Base-by-base conservation (phyloP, 37 sponge, comb jelly and placozoan genomes). In the Oscarella lobularis region DNA sequence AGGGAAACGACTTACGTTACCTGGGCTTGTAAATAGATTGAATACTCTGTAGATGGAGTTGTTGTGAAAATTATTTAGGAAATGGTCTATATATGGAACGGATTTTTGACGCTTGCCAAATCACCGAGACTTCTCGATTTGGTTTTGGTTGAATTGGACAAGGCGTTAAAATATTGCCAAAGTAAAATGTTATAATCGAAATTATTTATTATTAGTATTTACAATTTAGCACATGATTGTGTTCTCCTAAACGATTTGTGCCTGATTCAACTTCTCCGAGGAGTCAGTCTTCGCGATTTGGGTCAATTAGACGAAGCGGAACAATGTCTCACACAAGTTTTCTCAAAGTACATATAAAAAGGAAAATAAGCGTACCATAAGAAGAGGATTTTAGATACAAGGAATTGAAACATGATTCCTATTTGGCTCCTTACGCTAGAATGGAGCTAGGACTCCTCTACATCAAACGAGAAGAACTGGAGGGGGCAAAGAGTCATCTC, bases 11-110 rank as follows among this genome's bases (percentile, higher is more conserved):
- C 69, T 89, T 1, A 82, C 83, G 14, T 40, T 89, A 0, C 88
- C 89, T 40, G 82, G 76, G 2, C 30, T 86, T 76, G 87, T 88
- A 27, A 75, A 84, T 75, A 39, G 29, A 0, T 67, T 31, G 31
- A 39, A 33, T 35, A 38, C 36, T 33, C 33, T 30, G 79, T 0
- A 36, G 75, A 35, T 78, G 32, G 35, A 1, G 41, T 73, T 70
- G 33, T 30, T 75, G 66, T 75, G 67, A 2, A 66, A 33, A 66
- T 27, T 55, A 38, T 40, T 29, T 33, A 91, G 92, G 92, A 91
- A 73, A 67, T 91, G 66, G 38, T 91, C 6, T 91, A 88, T 81
- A 77, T 78, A 1, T 87, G 87, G 81, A 91, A 91, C 77, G 81
- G 67, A 2, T 91, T 88, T 76, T 66, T 48, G 0, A 37, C 87